Percentiles rank a stretch among this genome's conserved stretches.
Evolutionary conservation across 2,888 invertebrate species (phyloP).

Genomic region (Agrochola circellaris): DNA sequence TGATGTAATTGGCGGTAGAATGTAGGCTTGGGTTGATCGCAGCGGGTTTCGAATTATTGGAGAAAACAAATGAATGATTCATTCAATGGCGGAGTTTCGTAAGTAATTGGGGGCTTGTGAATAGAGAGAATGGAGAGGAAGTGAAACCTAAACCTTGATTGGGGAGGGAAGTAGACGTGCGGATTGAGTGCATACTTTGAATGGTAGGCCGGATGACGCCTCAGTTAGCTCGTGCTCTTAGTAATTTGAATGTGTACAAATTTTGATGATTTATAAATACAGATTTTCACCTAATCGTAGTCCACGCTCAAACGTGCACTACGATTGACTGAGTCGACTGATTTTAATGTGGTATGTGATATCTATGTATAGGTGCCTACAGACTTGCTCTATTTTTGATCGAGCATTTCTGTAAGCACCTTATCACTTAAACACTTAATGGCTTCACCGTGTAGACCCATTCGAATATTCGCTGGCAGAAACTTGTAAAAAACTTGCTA

Average conservation of each 20-base stretch:
- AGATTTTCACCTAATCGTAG: neutral
- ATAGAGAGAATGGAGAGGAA: constrained; percentile 27
- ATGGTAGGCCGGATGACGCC: neutral
- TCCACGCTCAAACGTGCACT: no score
- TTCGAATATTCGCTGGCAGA: neutral
- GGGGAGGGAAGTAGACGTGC: constrained; percentile 13
- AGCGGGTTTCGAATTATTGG: constrained; percentile 40
- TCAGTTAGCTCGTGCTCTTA: neutral
- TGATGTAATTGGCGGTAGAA: constrained; percentile 53
- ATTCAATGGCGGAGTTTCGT: constrained; percentile 45
- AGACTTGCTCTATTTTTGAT: no score
- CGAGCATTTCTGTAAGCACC: neutral
- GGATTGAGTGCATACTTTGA: neutral
- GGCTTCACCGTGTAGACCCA: neutral
- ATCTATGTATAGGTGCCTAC: neutral
- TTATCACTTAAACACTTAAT: neutral
- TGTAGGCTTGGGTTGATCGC: constrained; percentile 35
- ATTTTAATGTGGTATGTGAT: no score
- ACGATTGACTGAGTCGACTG: neutral
- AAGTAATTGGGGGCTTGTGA: constrained; percentile 45
- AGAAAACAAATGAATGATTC: constrained; percentile 61
- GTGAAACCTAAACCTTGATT: constrained; percentile 16
- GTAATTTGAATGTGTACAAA: neutral
- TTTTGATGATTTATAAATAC: neutral
- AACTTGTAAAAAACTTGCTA: constrained; percentile 2